A percentile compares a stretch with the other conserved stretches of the same genome.
phyloP scores from a whole-genome alignment of 2,888 invertebrate genomes.

The Iphiclides podalirius region DNA sequence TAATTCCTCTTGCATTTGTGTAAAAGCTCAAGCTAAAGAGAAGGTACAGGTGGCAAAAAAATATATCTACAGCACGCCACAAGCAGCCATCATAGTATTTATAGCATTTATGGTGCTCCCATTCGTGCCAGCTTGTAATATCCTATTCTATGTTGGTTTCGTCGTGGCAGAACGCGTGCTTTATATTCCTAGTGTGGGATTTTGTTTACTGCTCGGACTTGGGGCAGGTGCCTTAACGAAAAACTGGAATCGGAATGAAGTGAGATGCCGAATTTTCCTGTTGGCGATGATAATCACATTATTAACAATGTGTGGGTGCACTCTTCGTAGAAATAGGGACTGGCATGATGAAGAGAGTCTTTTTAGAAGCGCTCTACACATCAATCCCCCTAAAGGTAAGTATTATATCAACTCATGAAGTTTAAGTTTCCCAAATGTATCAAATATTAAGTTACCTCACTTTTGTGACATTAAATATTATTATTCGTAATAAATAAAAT shows the following conservation, averaged over 20 bases:
- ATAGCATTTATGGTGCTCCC: conserved; percentile 92
- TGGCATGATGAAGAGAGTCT: conserved; percentile 96
- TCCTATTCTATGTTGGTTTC: conserved; percentile 98
- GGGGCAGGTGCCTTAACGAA: conserved; percentile 79
- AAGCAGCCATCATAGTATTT: conserved; percentile 79
- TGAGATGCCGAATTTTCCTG: conserved; percentile 62
- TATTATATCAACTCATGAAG: conserved; percentile 4
- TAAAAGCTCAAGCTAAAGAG: conserved; percentile 47
- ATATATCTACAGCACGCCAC: conserved; percentile 59
- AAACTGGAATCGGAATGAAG: conserved; percentile 66
- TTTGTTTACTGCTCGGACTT: conserved; percentile 92
- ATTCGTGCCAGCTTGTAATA: conserved; percentile 96
- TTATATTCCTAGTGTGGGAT: conserved; percentile 97
- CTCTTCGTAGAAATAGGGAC: conserved; percentile 90
- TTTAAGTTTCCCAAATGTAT: no score
- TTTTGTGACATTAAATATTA: conserved; percentile 13
- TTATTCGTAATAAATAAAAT: conserved; percentile 15
- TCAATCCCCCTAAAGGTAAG: conserved; percentile 99
- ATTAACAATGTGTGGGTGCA: conserved; percentile 86
- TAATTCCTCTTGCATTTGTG: conserved; percentile 71
- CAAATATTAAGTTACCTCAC: background rate
- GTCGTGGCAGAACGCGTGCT: conserved; percentile 97
- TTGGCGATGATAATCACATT: conserved; percentile 79
- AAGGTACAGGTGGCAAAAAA: conserved; percentile 50
- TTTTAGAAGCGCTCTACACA: conserved; percentile 92